Conservation (phyloP, 2,888 invertebrate species). For the Cryptus viduatorius region DNA sequence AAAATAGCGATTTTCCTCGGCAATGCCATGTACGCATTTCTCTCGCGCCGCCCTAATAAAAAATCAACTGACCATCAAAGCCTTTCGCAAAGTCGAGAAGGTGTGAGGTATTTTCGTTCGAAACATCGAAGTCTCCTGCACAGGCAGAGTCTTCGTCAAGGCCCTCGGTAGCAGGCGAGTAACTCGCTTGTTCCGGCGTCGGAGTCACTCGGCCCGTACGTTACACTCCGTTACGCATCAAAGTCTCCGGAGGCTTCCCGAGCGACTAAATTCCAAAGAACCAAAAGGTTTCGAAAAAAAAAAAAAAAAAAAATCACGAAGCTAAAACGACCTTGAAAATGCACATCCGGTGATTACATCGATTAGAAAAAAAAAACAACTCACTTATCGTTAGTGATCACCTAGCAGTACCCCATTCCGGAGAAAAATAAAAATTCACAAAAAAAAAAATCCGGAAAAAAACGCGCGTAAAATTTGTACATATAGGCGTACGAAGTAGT, state of each 20-base stretch:
- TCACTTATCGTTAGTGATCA: no score
- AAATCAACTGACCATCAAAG: neutral
- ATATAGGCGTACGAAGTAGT: no score
- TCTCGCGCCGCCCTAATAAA: no score
- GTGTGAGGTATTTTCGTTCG: neutral
- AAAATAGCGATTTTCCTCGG: no score
- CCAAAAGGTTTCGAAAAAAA: constrained; percentile 6
- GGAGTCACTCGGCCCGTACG: constrained; percentile 51
- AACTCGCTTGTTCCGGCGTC: constrained; percentile 58
- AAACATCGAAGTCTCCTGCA: constrained; percentile 29
- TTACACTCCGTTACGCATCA: constrained; percentile 60
- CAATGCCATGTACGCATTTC: no score
- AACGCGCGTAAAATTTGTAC: no score
- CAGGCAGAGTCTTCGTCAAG: neutral
- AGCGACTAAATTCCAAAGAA: constrained; percentile 14
- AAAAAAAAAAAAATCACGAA: neutral
- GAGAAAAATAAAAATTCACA: no score
- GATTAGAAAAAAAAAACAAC: no score
- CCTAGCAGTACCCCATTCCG: no score
- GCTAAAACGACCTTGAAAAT: constrained; percentile 36
- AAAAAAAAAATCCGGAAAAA: no score
- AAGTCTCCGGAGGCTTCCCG: constrained; percentile 28
- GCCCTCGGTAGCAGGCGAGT: constrained; percentile 11
- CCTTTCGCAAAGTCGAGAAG: constrained; percentile 10
- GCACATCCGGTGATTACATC: constrained; percentile 17